Percentiles rank a stretch among this genome's conserved stretches.
Evolutionary conservation across 2,797 vertebrate genomes (phyloP).

Genomic region (Cryptoprocta ferox): DNA sequence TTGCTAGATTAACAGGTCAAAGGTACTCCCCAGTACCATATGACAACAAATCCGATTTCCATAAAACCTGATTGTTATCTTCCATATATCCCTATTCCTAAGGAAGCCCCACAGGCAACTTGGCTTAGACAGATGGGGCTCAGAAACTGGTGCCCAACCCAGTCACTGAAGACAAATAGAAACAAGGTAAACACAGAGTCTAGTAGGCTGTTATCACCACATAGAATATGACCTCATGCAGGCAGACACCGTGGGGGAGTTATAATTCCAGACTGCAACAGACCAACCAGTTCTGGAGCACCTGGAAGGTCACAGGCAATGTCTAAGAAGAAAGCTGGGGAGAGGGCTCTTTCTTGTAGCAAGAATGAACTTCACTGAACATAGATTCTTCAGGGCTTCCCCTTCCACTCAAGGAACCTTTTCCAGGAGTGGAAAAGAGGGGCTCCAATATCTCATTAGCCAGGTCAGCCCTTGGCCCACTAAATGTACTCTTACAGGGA

Average conservation of each 20-base stretch:
- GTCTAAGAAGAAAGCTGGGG: conserved; percentile 71
- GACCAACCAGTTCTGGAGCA: conserved; percentile 86
- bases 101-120: background rate
- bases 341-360: conserved; percentile 51
- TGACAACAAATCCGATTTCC: conserved; percentile 65
- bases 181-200: conserved; percentile 56
- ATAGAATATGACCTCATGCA: conserved; percentile 79
- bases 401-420: background rate
- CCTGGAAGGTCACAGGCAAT: conserved; percentile 69
- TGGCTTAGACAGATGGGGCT: conserved; percentile 65
- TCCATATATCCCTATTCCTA: background rate
- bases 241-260: conserved; percentile 87
- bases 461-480: background rate
- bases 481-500: background rate
- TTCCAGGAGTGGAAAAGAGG: conserved; percentile 10
- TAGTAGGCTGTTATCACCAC: conserved; percentile 58
- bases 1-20: conserved; percentile 67
- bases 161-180: conserved; percentile 79
- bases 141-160: conserved; percentile 78
- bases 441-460: background rate
- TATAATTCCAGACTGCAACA: conserved; percentile 87
- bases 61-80: conserved; percentile 56
- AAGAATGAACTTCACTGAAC: conserved; percentile 60
- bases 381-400: background rate
- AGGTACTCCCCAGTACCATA: conserved; percentile 19